phyloP scores from a whole-genome alignment of 2,113 vertebrate genomes.

The Festucalex cinctus region DNA sequence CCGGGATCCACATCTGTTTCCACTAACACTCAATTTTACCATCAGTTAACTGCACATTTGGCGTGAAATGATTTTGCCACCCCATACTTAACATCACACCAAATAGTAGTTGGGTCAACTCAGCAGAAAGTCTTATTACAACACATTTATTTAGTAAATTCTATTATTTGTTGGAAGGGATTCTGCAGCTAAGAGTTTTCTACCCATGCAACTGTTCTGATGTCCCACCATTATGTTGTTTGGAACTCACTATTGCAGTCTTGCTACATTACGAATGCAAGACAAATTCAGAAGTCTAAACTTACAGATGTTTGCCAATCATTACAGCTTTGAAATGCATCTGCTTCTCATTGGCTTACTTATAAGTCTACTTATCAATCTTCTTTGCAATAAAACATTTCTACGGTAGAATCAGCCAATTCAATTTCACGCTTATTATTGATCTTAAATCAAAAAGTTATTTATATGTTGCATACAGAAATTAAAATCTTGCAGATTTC shows the following conservation, averaged over 20 bases:
- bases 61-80: not conserved
- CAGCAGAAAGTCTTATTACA: conserved; percentile 24
- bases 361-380: conserved; percentile 8
- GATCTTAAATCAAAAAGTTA: not conserved
- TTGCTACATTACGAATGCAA: conserved; percentile 40
- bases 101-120: conserved; percentile 21
- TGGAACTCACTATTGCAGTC: conserved; percentile 26
- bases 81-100: conserved; percentile 14
- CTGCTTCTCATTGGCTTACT: conserved; percentile 16
- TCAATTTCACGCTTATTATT: not conserved
- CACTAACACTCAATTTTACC: conserved; percentile 10
- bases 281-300: conserved; percentile 24
- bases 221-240: conserved; percentile 38
- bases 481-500: not conserved
- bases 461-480: not conserved
- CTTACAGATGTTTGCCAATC: conserved; percentile 24
- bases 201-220: conserved; percentile 24
- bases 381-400: conserved; percentile 10
- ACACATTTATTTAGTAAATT: conserved; percentile 42
- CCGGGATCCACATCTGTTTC: conserved; percentile 33
- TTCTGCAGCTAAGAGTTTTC: conserved; percentile 31
- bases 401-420: not conserved
- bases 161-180: conserved; percentile 26
- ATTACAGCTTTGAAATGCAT: not conserved
- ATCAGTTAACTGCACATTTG: conserved; percentile 9